A percentile compares a stretch with the other conserved stretches of the same genome.
phyloP scores from a whole-genome alignment of 1,140 invertebrate species.

The Drosophila punjabiensis region DNA sequence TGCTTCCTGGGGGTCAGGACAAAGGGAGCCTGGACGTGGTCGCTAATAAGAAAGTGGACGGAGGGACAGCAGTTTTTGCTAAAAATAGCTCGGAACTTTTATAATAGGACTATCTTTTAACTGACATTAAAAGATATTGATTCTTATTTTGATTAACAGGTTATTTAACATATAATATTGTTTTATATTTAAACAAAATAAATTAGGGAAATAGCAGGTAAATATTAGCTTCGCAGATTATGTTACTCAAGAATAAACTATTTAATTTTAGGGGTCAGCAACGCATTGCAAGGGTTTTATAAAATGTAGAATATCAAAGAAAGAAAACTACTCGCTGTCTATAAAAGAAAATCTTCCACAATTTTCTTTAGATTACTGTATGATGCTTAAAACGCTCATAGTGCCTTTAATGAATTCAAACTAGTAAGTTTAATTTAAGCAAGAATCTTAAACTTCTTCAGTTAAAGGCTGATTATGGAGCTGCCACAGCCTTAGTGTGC shows the following conservation, averaged over 20 bases:
- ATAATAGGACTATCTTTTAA: not conserved
- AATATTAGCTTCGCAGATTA: too few relatives aligned
- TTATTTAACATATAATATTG: not conserved
- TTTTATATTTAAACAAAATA: too few relatives aligned
- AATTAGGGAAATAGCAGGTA: too few relatives aligned
- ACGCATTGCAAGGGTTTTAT: too few relatives aligned
- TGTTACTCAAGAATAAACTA: not conserved
- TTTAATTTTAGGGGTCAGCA: not conserved
- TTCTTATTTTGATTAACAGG: not conserved
- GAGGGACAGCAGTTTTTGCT: not conserved
- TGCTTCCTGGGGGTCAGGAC: constrained; percentile 29
- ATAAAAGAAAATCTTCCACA: too few relatives aligned
- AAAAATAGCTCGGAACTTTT: not conserved
- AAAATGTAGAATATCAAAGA: not conserved
- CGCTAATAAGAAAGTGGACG: not conserved
- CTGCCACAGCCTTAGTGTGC: not conserved
- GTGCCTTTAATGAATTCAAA: not conserved
- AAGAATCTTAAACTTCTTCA: not conserved
- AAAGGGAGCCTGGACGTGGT: constrained; percentile 9
- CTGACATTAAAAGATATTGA: not conserved
- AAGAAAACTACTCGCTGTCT: not conserved
- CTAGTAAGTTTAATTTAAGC: not conserved
- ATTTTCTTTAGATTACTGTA: not conserved
- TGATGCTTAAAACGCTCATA: not conserved
- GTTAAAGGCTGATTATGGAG: not conserved